Percentiles rank a stretch among this genome's conserved stretches.
Evolutionary conservation across 1,140 invertebrate species (phyloP).

Genomic region (Psilanteris sp.): DNA sequence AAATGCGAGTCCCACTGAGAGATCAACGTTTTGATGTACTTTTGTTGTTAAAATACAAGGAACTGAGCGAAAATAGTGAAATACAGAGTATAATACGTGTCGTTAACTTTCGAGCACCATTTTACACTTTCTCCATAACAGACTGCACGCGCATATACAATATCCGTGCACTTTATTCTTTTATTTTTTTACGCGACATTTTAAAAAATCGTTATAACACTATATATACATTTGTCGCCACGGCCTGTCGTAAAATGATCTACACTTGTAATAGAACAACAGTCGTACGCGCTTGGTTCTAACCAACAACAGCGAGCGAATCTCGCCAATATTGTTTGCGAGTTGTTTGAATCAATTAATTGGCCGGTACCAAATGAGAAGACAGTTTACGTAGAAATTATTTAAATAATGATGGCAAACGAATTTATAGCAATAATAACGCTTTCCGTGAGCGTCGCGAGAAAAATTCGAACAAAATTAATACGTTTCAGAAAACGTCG

Average conservation of each 20-base stretch:
- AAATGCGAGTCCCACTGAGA: too few relatives aligned
- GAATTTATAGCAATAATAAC: constrained; percentile 1
- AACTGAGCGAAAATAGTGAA: constrained; percentile 7
- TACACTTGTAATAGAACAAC: constrained; percentile 31
- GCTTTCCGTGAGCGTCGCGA: neutral
- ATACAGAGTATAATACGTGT: constrained; percentile 14
- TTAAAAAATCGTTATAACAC: constrained; percentile 29
- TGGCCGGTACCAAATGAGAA: too few relatives aligned
- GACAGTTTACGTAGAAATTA: too few relatives aligned
- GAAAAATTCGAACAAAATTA: constrained; percentile 21
- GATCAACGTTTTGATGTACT: constrained; percentile 23
- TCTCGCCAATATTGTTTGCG: too few relatives aligned
- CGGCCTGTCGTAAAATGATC: constrained; percentile 38
- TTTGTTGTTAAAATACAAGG: constrained; percentile 34
- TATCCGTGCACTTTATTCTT: constrained; percentile 3
- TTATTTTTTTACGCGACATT: neutral
- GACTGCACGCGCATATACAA: constrained; percentile 4
- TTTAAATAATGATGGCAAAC: too few relatives aligned
- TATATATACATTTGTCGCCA: constrained; percentile 3
- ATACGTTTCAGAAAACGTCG: constrained; percentile 23
- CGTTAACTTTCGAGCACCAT: constrained; percentile 44
- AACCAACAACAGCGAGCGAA: too few relatives aligned
- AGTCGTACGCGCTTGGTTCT: too few relatives aligned
- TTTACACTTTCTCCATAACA: constrained; percentile 40
- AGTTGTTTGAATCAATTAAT: too few relatives aligned